Percentiles rank a stretch among this genome's conserved stretches.
Conservation (phyloP, 2,888 invertebrate genomes). For the Dolichopus griseipennis region DNA sequence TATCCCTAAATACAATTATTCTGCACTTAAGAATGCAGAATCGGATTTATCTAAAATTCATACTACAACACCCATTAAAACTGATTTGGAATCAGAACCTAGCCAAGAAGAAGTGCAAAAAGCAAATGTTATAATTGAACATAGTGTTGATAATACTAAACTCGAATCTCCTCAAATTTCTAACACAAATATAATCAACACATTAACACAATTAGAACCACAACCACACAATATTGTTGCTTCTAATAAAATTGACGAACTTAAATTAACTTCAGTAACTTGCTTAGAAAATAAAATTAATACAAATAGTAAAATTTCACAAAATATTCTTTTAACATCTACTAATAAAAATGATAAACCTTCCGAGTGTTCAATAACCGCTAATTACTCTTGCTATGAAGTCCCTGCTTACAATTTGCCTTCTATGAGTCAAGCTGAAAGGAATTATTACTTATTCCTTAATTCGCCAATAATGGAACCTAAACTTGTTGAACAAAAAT, state of each 20-base stretch:
- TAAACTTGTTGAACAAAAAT: conserved; percentile 14
- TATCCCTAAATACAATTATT: neutral
- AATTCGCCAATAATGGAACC: conserved; percentile 21
- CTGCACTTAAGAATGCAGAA: neutral
- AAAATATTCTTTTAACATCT: neutral
- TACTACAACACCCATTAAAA: conserved; percentile 11
- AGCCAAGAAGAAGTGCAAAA: conserved; percentile 19
- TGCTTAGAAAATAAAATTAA: conserved; percentile 12
- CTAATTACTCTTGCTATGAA: conserved; percentile 23
- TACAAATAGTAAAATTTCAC: neutral
- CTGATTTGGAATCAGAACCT: neutral
- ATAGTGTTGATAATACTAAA: neutral
- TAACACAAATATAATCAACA: neutral
- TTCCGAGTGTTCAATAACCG: neutral
- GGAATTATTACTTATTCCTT: conserved; percentile 23
- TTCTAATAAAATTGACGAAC: neutral
- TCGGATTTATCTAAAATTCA: conserved; percentile 9
- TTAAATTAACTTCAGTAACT: conserved; percentile 12
- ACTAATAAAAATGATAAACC: neutral
- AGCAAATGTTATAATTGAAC: conserved; percentile 11
- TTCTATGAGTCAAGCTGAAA: conserved; percentile 25
- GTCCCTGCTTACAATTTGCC: conserved; percentile 24
- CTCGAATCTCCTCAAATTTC: conserved; percentile 2
- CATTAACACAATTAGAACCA: conserved; percentile 11
- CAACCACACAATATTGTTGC: conserved; percentile 9